Conservation (phyloP, 2,113 vertebrate genomes). For the Catagonus wagneri region DNA sequence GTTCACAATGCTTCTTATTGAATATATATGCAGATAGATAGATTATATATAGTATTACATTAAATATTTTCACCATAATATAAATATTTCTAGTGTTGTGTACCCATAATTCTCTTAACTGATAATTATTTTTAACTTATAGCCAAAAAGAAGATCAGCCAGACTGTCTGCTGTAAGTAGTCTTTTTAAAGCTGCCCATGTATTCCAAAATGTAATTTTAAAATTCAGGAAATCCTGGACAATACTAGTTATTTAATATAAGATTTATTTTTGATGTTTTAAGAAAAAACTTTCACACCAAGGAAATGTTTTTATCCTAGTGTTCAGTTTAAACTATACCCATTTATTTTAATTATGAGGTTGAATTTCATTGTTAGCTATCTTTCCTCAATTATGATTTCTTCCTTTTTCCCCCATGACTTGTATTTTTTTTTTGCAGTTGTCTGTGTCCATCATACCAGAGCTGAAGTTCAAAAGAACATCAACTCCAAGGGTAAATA, state of each 20-base stretch:
- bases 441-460: conserved; percentile 89
- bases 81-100: conserved; percentile 30
- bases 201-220: conserved; percentile 59
- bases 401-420: background rate
- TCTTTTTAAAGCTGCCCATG: background rate
- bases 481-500: conserved; percentile 91
- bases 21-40: background rate
- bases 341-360: conserved; percentile 34
- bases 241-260: conserved; percentile 25
- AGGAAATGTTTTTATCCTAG: background rate
- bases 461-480: conserved; percentile 95
- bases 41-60: conserved; percentile 18
- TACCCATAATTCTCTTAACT: conserved; percentile 55
- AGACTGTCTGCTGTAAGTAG: conserved; percentile 96
- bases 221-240: conserved; percentile 21
- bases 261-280: conserved; percentile 34
- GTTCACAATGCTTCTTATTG: conserved; percentile 37
- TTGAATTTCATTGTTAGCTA: conserved; percentile 28
- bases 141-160: conserved; percentile 97
- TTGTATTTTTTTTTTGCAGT: conserved; percentile 83
- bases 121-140: conserved; percentile 80
- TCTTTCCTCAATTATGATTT: conserved; percentile 56
- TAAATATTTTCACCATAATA: conserved; percentile 60
- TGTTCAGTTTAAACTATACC: conserved; percentile 31
- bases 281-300: background rate